Conservation (phyloP, 2,888 invertebrate species). For the Tenthredo amoena region DNA sequence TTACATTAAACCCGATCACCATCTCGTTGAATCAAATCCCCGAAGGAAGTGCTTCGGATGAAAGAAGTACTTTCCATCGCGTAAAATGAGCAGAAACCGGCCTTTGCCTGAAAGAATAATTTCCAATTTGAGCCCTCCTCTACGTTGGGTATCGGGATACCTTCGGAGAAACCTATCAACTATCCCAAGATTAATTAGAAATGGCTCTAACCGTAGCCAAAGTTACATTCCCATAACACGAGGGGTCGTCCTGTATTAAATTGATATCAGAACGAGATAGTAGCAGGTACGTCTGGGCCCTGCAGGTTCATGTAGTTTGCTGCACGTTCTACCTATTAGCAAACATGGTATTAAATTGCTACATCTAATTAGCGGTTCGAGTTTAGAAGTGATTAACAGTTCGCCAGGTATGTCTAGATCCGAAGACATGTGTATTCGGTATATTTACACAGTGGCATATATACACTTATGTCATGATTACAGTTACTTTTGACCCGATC, state of each 20-base stretch:
- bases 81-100: not conserved
- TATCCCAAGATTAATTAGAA: constrained; percentile 35
- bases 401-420: constrained; percentile 4
- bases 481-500: not conserved
- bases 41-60: not conserved
- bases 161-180: not conserved
- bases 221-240: constrained; percentile 27
- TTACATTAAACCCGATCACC: constrained; percentile 16
- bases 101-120: not conserved
- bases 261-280: constrained; percentile 67
- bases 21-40: not conserved
- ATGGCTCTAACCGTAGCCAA: constrained; percentile 8
- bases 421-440: not conserved
- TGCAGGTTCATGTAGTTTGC: constrained; percentile 63
- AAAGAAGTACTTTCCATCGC: not conserved
- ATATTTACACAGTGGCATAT: not conserved
- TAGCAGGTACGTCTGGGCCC: constrained; percentile 64
- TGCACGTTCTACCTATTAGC: constrained; percentile 67
- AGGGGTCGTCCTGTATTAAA: constrained; percentile 60
- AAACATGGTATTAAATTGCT: constrained; percentile 68
- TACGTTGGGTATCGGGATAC: not conserved
- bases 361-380: constrained; percentile 68
- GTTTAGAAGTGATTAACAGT: constrained; percentile 62
- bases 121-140: too few species aligned
- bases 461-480: not conserved